Percentiles rank a stretch among this genome's conserved stretches.
These are phyloP conservation scores for Desmodus rotundus DNA, from an alignment of 2,113 vertebrate species.

Conservation along the genomic window DNA sequence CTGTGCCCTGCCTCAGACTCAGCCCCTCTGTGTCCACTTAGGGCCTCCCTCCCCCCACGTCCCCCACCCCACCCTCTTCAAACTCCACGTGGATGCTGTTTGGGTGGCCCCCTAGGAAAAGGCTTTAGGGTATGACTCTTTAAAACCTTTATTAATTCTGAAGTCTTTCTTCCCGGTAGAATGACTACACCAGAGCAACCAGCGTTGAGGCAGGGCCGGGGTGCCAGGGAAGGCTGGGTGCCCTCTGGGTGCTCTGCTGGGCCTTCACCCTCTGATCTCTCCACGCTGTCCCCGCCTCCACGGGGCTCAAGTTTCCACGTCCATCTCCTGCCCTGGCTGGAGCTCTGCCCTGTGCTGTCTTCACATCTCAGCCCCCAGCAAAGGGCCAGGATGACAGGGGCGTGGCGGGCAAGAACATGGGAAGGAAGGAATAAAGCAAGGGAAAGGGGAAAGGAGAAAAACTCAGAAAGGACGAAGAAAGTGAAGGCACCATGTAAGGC, in stretches of 20 bases:
- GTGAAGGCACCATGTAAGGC: fast-evolving
- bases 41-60: fast-evolving
- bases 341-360: neutral
- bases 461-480: neutral
- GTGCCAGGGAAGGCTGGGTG: fast-evolving
- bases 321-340: neutral
- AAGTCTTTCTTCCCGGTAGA: neutral
- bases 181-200: fast-evolving
- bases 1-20: neutral
- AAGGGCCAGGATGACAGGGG: neutral
- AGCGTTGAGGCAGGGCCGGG: neutral
- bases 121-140: neutral
- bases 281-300: fast-evolving
- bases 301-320: fast-evolving
- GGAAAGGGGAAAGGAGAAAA: neutral
- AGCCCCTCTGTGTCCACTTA: fast-evolving
- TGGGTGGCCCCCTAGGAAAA: neutral
- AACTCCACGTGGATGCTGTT: neutral
- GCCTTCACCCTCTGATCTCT: neutral
- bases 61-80: neutral
- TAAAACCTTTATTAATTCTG: neutral
- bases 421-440: neutral
- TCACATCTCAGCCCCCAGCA: neutral
- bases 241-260: no score
- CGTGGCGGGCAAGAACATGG: neutral